Conservation (phyloP, 64 coral and sea anemone genomes). For the Actinia tenebrosa region DNA sequence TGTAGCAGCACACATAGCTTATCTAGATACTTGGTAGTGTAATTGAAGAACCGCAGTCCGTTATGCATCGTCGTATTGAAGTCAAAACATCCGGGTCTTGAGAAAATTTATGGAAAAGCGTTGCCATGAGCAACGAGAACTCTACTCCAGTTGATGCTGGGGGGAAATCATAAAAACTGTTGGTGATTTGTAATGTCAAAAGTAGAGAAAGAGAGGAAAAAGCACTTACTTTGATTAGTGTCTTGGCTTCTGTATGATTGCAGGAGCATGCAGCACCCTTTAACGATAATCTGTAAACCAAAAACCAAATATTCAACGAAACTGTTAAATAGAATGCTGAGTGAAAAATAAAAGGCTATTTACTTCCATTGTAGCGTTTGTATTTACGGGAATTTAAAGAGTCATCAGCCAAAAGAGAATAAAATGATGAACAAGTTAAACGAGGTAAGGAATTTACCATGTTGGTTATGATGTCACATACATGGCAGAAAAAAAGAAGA, state of each 20-base stretch:
- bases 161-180: neutral
- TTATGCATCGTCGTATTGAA: neutral
- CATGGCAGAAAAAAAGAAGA: no score
- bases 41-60: neutral
- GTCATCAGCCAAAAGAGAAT: no score
- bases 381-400: neutral
- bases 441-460: no score
- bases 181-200: neutral
- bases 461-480: no score
- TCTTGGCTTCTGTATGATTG: neutral
- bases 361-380: neutral
- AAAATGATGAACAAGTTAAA: no score
- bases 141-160: conserved; percentile 1
- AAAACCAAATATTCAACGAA: neutral
- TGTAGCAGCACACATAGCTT: neutral
- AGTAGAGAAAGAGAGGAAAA: neutral
- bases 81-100: neutral
- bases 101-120: neutral
- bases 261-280: neutral
- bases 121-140: conserved; percentile 8
- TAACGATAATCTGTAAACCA: neutral
- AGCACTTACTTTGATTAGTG: neutral
- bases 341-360: neutral
- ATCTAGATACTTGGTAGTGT: neutral
- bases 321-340: neutral